Evolutionary conservation across 2,888 invertebrate species (phyloP).

Genomic region (Cosmia pyralina): DNA sequence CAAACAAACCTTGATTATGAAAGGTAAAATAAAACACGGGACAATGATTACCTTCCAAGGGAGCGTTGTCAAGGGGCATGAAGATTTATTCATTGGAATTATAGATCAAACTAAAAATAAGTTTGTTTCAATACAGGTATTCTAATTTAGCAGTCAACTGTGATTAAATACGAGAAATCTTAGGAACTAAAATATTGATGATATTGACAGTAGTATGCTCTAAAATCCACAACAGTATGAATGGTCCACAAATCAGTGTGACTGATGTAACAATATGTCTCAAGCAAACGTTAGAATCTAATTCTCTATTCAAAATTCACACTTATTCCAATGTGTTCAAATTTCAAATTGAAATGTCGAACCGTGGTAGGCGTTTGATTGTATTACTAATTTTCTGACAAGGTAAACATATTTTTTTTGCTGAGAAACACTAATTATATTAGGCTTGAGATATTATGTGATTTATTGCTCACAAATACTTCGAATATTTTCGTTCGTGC

Average conservation of each 20-base stretch:
- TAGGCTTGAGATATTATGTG: constrained; percentile 27
- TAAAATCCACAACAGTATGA: constrained; percentile 30
- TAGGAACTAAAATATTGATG: constrained; percentile 16
- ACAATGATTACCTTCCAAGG: not conserved
- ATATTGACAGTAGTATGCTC: constrained; percentile 27
- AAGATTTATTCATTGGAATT: not conserved
- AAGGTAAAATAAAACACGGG: not conserved
- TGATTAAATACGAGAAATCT: not conserved
- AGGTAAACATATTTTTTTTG: constrained; percentile 55
- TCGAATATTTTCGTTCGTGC: not conserved
- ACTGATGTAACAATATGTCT: constrained; percentile 40
- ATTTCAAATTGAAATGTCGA: constrained; percentile 20
- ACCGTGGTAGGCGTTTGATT: constrained; percentile 41
- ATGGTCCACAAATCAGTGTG: constrained; percentile 30
- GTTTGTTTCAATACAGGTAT: too few relatives aligned
- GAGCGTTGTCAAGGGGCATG: not conserved
- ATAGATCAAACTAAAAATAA: not conserved
- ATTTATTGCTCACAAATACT: constrained; percentile 38
- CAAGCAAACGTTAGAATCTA: constrained; percentile 24
- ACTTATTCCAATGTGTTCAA: constrained; percentile 19
- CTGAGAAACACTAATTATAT: constrained; percentile 49
- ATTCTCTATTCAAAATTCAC: constrained; percentile 18
- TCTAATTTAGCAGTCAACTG: constrained; percentile 14
- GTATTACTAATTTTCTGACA: constrained; percentile 57
- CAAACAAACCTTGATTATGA: too few relatives aligned